These are phyloP conservation scores for Eupithecia subumbrata DNA, from an alignment of 2,888 invertebrate genomes.

Conservation along the genomic window DNA sequence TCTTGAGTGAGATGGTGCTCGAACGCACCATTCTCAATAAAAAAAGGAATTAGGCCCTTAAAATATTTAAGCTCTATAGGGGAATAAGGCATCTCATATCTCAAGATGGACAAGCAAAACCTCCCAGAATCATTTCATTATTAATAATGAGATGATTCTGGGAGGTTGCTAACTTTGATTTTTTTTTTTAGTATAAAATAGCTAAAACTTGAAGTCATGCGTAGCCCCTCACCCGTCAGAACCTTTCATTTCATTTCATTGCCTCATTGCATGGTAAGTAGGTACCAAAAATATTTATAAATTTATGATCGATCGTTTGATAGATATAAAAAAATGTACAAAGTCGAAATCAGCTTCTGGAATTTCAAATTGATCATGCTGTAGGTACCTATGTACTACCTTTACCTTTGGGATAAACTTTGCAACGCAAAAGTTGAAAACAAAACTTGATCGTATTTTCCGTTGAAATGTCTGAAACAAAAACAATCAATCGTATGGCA, in stretches of 20 bases:
- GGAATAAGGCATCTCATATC: neutral
- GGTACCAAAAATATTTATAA: too few relatives aligned
- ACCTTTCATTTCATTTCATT: neutral
- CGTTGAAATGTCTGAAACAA: constrained; percentile 40
- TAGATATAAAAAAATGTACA: neutral
- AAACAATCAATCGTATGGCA: constrained; percentile 58
- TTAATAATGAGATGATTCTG: neutral
- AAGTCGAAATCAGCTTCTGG: neutral
- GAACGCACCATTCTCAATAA: neutral
- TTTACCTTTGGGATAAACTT: constrained; percentile 10
- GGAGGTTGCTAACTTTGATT: too few relatives aligned
- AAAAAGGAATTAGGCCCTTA: neutral
- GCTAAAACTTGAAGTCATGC: neutral
- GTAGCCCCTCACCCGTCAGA: neutral
- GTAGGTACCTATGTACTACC: too few relatives aligned
- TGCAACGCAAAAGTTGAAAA: neutral
- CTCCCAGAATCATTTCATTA: neutral
- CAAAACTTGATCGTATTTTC: constrained; percentile 6
- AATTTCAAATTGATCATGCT: neutral
- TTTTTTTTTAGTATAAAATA: neutral
- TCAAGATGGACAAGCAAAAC: neutral
- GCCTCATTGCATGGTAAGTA: neutral
- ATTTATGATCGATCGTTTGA: neutral
- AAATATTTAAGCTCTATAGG: neutral
- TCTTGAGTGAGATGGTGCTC: neutral